phyloP scores from a whole-genome alignment of 2,797 vertebrate genomes.

The Danio aesculapii region DNA sequence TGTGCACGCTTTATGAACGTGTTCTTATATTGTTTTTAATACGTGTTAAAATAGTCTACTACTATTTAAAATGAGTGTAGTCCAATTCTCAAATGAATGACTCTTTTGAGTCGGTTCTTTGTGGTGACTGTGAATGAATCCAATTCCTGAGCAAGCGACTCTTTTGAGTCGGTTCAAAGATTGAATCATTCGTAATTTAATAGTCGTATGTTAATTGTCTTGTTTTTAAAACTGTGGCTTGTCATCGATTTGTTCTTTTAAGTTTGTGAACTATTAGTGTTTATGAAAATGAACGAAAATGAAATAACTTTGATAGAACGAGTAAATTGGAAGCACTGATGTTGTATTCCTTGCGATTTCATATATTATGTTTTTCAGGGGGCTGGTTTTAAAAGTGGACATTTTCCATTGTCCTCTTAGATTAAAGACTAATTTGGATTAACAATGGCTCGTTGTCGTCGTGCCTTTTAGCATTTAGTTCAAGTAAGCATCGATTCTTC shows the following conservation, averaged over 20 bases:
- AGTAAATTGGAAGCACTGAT: too few species aligned
- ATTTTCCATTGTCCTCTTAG: constrained; percentile 3
- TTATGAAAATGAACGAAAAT: background rate
- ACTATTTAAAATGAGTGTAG: background rate
- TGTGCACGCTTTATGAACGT: background rate
- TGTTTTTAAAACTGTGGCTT: background rate
- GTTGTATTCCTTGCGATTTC: background rate
- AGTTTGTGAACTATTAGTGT: background rate
- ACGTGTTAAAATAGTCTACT: background rate
- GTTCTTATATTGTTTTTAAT: background rate
- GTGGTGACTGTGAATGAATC: background rate
- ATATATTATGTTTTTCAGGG: background rate
- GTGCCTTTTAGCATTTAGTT: constrained; percentile 14
- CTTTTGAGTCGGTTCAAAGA: constrained; percentile 3
- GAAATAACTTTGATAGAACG: background rate
- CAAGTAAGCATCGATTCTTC: constrained; percentile 41
- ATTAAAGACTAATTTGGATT: background rate
- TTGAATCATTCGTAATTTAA: background rate
- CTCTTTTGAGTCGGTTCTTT: background rate
- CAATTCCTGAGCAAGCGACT: background rate
- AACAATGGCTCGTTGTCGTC: constrained; percentile 36
- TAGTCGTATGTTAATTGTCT: background rate
- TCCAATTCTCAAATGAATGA: background rate
- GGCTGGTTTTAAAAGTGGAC: background rate
- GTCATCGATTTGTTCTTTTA: background rate